Base-by-base conservation (phyloP, 2,888 invertebrate genomes). In the Gastracanthus pulcherrimus region DNA sequence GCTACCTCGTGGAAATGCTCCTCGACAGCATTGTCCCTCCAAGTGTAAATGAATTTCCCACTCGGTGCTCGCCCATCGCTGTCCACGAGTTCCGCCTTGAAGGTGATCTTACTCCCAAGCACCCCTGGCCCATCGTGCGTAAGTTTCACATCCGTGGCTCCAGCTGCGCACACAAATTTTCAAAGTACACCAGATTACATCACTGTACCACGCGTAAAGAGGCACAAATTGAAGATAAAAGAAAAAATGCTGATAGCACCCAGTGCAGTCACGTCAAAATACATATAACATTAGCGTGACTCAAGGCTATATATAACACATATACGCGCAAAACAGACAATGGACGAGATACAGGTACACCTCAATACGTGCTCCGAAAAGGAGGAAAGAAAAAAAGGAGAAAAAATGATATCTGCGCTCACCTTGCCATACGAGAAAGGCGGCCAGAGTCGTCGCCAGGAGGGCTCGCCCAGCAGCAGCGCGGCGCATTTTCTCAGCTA, bases 71-170 rank as follows among this genome's bases (percentile, higher is more conserved):
- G 83, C 19, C 91, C 91, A 71, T 91, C 86, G 1, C 86, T 84
- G 55, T 92, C 91, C 45, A 90, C 92, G 31, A 96, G 91, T 83
- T 93, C 93, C 23, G 95, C 95, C 84, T 91, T 94, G 88, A 97
- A 95, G 83, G 94, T 95, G 58, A 96, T 93, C 72, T 94, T 94
- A 4, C 95, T 95, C 29, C 96, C 97, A 75, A 94, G 92, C 19
- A 96, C 94, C n/a, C 95, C 94, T 66, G 95, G 95, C 9, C 95
- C 94, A 90, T 95, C 93, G 83, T 93, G 93, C 13, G 92, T 92
- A 83, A 96, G 89, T 76, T 91, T 90, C 64, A 83, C 77, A 75
- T 77, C 77, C 0, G 69, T 51, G 13, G 76, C 71, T 29, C 36
- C 51, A 60, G 26, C 78, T 82, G 26, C n/a, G 13, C 4, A 60